Evolutionary conservation across 2,797 vertebrate genomes (phyloP).

Genomic region (Pipistrellus nathusii): DNA sequence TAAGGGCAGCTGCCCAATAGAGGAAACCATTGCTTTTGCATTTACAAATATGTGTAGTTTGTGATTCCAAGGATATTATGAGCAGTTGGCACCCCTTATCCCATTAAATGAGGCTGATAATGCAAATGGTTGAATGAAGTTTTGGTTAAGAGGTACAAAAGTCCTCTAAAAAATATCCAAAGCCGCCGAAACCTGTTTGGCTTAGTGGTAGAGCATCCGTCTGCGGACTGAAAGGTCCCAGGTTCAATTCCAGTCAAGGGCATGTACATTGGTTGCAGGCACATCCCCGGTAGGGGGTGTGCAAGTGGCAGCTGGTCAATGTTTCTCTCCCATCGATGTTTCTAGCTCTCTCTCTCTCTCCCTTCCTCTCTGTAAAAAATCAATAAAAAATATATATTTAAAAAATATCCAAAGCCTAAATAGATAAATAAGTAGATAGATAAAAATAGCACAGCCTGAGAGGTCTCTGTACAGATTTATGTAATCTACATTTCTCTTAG

Average conservation of each 20-base stretch:
- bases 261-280: no score
- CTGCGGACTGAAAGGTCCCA: no score
- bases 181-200: no score
- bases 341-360: no score
- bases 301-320: no score
- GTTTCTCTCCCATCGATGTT: no score
- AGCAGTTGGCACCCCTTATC: neutral
- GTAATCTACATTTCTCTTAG: neutral
- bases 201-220: no score
- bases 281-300: no score
- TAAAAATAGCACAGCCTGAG: neutral
- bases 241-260: no score
- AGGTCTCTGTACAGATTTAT: neutral
- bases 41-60: neutral
- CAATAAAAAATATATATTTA: no score
- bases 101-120: neutral
- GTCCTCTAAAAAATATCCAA: neutral
- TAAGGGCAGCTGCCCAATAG: neutral
- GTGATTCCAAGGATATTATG: neutral
- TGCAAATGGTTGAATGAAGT: neutral
- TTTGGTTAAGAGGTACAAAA: conserved; percentile 27
- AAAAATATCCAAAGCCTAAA: neutral
- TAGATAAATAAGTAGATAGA: neutral
- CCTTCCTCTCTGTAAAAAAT: no score
- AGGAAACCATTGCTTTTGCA: neutral